Evolutionary conservation across 1,140 invertebrate genomes (phyloP), one percentile per base, ranked within the genome.

Genomic region (Ips nitidus): DNA sequence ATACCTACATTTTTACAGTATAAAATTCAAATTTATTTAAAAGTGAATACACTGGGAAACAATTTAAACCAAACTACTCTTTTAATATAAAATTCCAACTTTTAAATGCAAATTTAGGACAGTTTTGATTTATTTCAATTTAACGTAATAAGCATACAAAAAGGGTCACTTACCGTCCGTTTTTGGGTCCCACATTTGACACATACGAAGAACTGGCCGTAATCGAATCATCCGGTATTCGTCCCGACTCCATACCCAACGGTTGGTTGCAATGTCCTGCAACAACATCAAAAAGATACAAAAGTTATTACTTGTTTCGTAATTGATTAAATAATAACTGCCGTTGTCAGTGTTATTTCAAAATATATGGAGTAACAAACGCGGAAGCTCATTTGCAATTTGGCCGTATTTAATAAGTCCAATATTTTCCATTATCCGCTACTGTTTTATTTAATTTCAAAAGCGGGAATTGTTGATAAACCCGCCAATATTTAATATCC

Each of bases 171-270:
- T 67, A 90, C 89, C 88, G 84, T 73, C 84, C 88, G 77, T 86
- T 85, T 71, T 83, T 83, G 3, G 88, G 86, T 4, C 87, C 88
- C 37, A 90, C 88, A 70, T 86, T 87, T 36, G 83, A 82, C 66
- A 85, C 84, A 74, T 89, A 89, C 38, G 86, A 86, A 8, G 88
- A 89, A 69, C 87, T 88, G 39, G 88, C 88, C 42, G 82, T 84
- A 70, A 90, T 84, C 45, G 86, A 84, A 43, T 84, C 82, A 78
- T 90, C 86, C 69, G 84, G 82, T 79, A 90, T 89, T 5, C 78
- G 82, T 60, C 86, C 86, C 53, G 86, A 88, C 79, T 90, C 86
- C 88, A 90, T 89, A 63, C 89, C 89, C 60, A 91, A 81, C 40
- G 88, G 81, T 59, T 78, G 78, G 75, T 83, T 83, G 79, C 88